Conservation (phyloP, 2,888 invertebrate genomes). For the Pyrrhia umbra region DNA sequence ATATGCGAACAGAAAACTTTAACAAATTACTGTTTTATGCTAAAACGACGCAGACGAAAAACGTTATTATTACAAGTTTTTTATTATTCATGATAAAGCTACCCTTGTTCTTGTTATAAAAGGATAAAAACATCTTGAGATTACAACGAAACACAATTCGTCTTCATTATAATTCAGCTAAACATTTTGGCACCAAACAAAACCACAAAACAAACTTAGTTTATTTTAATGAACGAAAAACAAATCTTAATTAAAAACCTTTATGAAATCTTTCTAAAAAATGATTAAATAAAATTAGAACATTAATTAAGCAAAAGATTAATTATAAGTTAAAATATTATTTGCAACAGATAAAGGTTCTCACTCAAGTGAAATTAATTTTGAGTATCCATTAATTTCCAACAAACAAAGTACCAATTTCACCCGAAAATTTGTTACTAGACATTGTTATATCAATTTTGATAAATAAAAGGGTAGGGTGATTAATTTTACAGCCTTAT, state of each 20-base stretch:
- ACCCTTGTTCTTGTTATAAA: constrained; percentile 6
- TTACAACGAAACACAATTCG: constrained; percentile 20
- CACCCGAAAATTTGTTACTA: constrained; percentile 65
- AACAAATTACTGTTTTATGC: background rate
- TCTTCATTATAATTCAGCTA: constrained; percentile 34
- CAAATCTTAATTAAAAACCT: constrained; percentile 24
- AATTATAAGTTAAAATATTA: constrained; percentile 67
- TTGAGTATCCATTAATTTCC: constrained; percentile 75
- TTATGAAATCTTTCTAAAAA: background rate
- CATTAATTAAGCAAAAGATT: constrained; percentile 57
- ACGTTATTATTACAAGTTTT: constrained; percentile 6
- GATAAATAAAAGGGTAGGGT: constrained; percentile 57
- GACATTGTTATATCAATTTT: constrained; percentile 59
- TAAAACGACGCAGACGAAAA: background rate
- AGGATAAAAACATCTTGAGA: constrained; percentile 22
- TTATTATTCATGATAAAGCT: constrained; percentile 26
- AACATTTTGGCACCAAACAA: background rate
- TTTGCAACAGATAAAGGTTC: constrained; percentile 64
- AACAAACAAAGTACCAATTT: constrained; percentile 72
- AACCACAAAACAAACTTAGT: background rate
- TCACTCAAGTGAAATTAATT: constrained; percentile 72
- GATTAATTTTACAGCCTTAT: constrained; percentile 59
- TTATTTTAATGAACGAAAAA: constrained; percentile 1
- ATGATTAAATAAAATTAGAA: constrained; percentile 35
- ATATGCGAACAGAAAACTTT: background rate